Percentiles rank a stretch among this genome's conserved stretches.
phyloP scores from a whole-genome alignment of 2,888 invertebrate species.

The Sepioteuthis lessoniana region DNA sequence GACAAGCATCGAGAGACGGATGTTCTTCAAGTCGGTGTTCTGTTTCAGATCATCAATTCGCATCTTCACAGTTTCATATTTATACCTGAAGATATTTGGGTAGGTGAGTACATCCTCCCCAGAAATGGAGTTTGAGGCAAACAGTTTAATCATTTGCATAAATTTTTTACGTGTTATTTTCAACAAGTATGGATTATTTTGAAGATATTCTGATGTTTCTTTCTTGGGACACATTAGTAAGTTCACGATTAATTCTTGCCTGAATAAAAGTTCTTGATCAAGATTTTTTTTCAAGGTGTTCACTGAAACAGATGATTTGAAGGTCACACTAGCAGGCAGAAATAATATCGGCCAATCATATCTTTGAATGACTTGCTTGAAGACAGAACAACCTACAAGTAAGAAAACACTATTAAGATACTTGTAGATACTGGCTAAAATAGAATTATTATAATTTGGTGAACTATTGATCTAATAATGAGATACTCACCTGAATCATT shows the following conservation, averaged over 20 bases:
- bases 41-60: neutral
- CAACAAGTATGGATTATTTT: neutral
- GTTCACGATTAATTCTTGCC: neutral
- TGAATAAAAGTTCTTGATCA: neutral
- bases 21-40: neutral
- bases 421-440: no score
- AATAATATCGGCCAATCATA: neutral
- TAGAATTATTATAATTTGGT: no score
- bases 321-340: neutral
- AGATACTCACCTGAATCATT: no score
- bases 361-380: neutral
- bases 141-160: neutral
- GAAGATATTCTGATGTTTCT: neutral
- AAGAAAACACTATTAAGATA: neutral
- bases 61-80: neutral
- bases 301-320: neutral
- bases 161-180: neutral
- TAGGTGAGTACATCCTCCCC: neutral
- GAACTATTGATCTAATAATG: no score
- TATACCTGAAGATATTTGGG: neutral
- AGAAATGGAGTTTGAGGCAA: neutral
- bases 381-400: neutral
- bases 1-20: conserved; percentile 34
- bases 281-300: neutral
- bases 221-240: neutral